Conservation (phyloP, 2,797 vertebrate genomes). For the Scolopax bukidnonensis region DNA sequence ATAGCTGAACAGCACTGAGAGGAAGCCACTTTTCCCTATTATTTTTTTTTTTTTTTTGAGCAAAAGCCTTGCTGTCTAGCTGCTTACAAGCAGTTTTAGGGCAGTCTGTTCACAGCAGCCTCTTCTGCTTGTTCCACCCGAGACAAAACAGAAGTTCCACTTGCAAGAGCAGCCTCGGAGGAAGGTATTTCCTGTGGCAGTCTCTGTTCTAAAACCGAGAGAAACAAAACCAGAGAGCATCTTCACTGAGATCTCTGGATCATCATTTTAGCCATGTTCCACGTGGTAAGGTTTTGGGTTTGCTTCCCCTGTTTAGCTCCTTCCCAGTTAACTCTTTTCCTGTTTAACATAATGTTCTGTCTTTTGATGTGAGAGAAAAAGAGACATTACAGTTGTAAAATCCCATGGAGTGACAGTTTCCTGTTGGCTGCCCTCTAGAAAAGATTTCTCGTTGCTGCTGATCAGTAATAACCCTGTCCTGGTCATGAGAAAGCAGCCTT, state of each 20-base stretch:
- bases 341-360: neutral
- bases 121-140: neutral
- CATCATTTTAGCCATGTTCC: neutral
- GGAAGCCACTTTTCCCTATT: neutral
- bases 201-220: neutral
- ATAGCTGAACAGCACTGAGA: rapidly evolving
- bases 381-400: neutral
- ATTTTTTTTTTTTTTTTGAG: neutral
- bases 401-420: neutral
- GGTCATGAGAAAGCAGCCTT: neutral
- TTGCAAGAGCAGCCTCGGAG: neutral
- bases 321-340: neutral
- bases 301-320: neutral
- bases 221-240: neutral
- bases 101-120: neutral
- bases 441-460: neutral
- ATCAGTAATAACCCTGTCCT: neutral
- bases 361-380: neutral
- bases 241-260: neutral
- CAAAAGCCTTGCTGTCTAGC: neutral
- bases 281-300: neutral
- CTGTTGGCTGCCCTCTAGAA: neutral
- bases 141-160: neutral
- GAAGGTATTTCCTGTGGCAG: slow-evolving; percentile 16
- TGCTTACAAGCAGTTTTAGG: neutral